A percentile compares a stretch with the other conserved stretches of the same genome.
These are phyloP conservation scores for Nomia melanderi DNA, from an alignment of 1,140 invertebrate species.

Conservation along the genomic window DNA sequence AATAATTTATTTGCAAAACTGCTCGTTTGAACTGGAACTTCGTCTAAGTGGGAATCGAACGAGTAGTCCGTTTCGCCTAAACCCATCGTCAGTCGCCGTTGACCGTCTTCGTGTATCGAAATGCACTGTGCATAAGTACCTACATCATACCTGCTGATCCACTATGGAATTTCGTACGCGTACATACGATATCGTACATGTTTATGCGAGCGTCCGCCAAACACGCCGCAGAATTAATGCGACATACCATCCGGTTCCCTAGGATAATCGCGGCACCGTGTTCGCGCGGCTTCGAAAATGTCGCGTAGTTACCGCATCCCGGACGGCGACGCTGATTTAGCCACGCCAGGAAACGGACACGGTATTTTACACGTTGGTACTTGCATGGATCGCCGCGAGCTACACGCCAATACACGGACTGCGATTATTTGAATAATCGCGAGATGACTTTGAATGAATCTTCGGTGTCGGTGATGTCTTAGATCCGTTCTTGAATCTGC, in stretches of 20 bases:
- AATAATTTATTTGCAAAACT: too few relatives aligned
- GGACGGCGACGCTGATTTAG: conserved; percentile 28
- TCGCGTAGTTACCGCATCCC: conserved; percentile 41
- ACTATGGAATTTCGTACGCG: conserved; percentile 49
- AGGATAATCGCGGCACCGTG: conserved; percentile 32
- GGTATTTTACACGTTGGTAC: conserved; percentile 37
- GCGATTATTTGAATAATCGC: too few relatives aligned
- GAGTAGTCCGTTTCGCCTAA: too few relatives aligned
- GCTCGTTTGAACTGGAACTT: too few relatives aligned
- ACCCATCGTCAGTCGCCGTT: too few relatives aligned
- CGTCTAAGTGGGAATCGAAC: too few relatives aligned
- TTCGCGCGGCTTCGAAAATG: conserved; percentile 35
- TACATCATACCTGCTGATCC: conserved; percentile 52
- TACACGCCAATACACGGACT: background rate
- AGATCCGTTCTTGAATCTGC: too few relatives aligned
- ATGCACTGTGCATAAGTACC: conserved; percentile 13
- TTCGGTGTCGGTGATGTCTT: too few relatives aligned
- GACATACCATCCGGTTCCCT: conserved; percentile 27
- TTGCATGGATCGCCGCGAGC: background rate
- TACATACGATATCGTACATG: conserved; percentile 38
- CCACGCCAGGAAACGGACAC: conserved; percentile 1
- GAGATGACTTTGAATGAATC: too few relatives aligned
- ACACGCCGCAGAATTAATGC: conserved; percentile 51
- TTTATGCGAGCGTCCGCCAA: conserved; percentile 25
- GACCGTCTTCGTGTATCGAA: conserved; percentile 34